phyloP scores from a whole-genome alignment of 2,888 invertebrate species.

The Encarsia formosa region DNA sequence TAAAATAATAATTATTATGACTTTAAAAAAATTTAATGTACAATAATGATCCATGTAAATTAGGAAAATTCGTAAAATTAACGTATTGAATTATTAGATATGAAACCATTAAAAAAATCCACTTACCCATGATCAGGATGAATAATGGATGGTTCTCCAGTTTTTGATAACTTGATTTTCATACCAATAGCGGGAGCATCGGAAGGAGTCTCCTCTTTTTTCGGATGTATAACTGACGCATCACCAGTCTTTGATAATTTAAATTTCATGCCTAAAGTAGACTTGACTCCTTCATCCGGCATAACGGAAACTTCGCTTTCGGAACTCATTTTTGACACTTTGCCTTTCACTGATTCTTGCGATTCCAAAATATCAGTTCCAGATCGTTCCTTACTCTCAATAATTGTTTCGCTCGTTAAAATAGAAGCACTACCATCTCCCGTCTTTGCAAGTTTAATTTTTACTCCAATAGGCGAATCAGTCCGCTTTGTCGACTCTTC shows the following conservation, averaged over 20 bases:
- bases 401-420: conserved; percentile 12
- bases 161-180: conserved; percentile 48
- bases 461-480: conserved; percentile 32
- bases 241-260: conserved; percentile 46
- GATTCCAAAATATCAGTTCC: conserved; percentile 18
- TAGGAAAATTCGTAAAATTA: no score
- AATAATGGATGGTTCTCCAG: conserved; percentile 43
- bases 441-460: conserved; percentile 20
- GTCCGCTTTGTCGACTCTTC: conserved; percentile 33
- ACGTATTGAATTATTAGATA: neutral
- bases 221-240: conserved; percentile 35
- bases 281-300: conserved; percentile 4
- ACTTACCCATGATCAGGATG: conserved; percentile 23
- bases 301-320: neutral
- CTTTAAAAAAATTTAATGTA: no score
- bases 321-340: neutral
- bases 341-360: conserved; percentile 20
- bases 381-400: conserved; percentile 13
- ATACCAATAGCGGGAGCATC: conserved; percentile 42
- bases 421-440: conserved; percentile 19
- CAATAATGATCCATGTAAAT: no score
- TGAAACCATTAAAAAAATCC: neutral
- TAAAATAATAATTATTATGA: no score
- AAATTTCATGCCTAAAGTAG: conserved; percentile 40
- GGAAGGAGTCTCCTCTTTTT: neutral